Conservation (phyloP, 2,113 vertebrate species). For the Mustelus asterias region DNA sequence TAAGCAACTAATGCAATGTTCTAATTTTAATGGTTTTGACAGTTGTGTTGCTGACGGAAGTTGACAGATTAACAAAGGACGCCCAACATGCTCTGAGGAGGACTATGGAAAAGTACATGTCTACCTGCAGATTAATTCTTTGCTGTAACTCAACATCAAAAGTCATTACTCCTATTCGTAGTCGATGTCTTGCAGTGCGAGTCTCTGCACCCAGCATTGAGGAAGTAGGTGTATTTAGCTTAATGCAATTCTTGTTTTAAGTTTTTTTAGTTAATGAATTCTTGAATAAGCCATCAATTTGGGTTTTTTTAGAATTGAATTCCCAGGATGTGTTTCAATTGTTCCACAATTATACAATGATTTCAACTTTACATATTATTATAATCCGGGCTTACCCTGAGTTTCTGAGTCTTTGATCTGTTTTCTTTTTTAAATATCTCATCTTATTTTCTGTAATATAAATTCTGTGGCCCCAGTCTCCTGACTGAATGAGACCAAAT, state of each 20-base stretch:
- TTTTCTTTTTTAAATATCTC: background rate
- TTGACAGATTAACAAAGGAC: constrained; percentile 91
- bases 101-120: constrained; percentile 98
- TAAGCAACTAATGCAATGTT: background rate
- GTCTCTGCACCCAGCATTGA: constrained; percentile 83
- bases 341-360: background rate
- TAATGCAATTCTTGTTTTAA: background rate
- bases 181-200: constrained; percentile 82
- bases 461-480: background rate
- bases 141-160: constrained; percentile 96
- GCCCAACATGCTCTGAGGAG: constrained; percentile 92
- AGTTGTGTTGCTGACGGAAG: constrained; percentile 93
- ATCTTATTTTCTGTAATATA: background rate
- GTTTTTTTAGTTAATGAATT: background rate
- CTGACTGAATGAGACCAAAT: background rate
- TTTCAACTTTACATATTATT: background rate
- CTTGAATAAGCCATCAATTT: background rate
- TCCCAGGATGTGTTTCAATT: background rate
- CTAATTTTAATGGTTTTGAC: constrained; percentile 41
- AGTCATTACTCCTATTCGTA: constrained; percentile 86
- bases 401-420: background rate
- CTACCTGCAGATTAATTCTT: constrained; percentile 84
- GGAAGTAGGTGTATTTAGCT: constrained; percentile 60
- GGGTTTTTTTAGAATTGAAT: background rate
- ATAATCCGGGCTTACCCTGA: background rate